Base-by-base conservation (phyloP, 2,888 invertebrate genomes). In the Pterostichus madidus region DNA sequence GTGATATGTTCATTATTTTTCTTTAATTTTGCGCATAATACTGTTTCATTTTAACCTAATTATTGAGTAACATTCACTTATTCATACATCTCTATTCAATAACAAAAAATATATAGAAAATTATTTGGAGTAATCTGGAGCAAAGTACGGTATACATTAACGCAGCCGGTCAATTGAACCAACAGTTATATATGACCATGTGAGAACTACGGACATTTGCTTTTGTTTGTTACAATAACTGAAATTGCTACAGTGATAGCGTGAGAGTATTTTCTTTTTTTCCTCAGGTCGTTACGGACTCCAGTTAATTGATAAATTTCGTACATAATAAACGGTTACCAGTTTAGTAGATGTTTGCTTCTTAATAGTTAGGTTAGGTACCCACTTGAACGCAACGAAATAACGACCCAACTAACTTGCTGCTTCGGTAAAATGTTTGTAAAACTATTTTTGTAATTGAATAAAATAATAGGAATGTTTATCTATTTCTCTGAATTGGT, bases 301-400 rank as follows among this genome's bases (percentile, higher is more conserved):
- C 15, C 11, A 13, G 61, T 39, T 79, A 79, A 79, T 79, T 79
- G 79, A 79, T 79, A 79, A 79, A 79, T 79, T 79, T 79, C 61
- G 61, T 79, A 64, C 61, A n/a, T 64, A 77, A 77, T 77, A 35
- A 59, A 77, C 75, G 75, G 75, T 75, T 75, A 31, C 75, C 24
- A 39, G 75, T 75, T 75, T 53, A 52, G 75, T 49, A 49, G 75
- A 75, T 35, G 56, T 77, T 77, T 53, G 44, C 52, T 76, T 53
- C 76, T 76, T 76, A 76, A 76, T 76, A 53, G 49, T 76, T 24
- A 61, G 35, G 61, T 73, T 39, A 77, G 49, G 39, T 77, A 77
- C 46, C 49, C 49, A 75, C 52, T 13, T 17, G 24, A 52, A 13
- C 44, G 39, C 44, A 64, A 6, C n/a, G 64, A 31, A 17, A 64